Percentiles rank a stretch among this genome's conserved stretches.
phyloP scores from a whole-genome alignment of 2,113 vertebrate species.

The Anhinga anhinga region DNA sequence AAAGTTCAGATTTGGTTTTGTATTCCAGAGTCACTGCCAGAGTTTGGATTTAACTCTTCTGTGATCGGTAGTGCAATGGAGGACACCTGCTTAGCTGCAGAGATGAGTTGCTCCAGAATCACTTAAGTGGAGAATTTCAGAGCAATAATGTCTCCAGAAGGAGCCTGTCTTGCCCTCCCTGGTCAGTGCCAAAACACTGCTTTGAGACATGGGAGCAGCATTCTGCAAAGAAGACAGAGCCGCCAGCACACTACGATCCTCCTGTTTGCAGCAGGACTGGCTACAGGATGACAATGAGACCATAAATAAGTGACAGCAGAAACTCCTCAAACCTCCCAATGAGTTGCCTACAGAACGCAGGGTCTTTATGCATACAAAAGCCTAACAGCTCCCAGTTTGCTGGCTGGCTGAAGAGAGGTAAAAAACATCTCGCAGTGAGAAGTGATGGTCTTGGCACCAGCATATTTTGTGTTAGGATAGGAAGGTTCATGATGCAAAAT shows the following conservation, averaged over 20 bases:
- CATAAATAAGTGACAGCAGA: background rate
- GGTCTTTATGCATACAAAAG: background rate
- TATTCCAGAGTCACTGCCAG: background rate
- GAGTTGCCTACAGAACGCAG: background rate
- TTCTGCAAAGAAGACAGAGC: background rate
- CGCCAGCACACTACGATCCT: accelerated
- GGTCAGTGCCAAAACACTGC: background rate
- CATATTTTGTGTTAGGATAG: background rate
- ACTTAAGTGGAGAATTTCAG: background rate
- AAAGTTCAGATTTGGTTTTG: background rate
- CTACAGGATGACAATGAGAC: background rate
- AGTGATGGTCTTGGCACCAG: background rate
- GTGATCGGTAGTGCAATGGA: background rate
- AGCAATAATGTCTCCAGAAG: background rate
- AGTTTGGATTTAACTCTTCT: background rate
- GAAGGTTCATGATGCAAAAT: background rate
- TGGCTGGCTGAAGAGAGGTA: background rate
- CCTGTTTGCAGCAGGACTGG: background rate
- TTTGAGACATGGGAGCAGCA: background rate
- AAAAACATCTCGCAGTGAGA: background rate
- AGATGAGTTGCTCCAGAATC: background rate
- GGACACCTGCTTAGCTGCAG: background rate
- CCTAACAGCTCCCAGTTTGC: background rate
- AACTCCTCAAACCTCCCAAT: background rate
- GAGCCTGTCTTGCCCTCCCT: background rate